A percentile compares a stretch with the other conserved stretches of the same genome.
These are phyloP conservation scores for Diaphora mendica DNA, from an alignment of 2,888 invertebrate species.

Conservation along the genomic window DNA sequence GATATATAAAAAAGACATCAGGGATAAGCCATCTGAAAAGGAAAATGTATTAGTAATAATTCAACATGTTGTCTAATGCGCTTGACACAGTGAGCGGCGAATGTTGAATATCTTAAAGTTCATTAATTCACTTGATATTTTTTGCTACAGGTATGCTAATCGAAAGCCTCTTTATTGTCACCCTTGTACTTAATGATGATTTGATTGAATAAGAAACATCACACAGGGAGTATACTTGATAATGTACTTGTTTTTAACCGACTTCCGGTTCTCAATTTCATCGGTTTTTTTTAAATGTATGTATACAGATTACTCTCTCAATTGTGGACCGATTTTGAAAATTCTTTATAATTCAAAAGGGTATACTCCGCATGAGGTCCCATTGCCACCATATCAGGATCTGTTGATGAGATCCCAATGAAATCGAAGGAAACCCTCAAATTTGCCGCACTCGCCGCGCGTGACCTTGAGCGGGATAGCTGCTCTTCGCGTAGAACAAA, in stretches of 20 bases:
- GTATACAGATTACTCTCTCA: no score
- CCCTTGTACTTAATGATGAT: conserved; percentile 50
- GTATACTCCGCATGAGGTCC: no score
- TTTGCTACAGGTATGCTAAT: conserved; percentile 46
- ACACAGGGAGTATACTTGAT: conserved; percentile 18
- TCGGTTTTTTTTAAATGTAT: no score
- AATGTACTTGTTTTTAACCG: neutral
- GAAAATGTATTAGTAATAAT: neutral
- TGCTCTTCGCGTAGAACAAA: no score
- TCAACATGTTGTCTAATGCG: conserved; percentile 7
- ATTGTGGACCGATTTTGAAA: no score
- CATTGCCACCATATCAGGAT: no score
- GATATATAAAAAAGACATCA: neutral
- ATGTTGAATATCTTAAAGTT: conserved; percentile 36
- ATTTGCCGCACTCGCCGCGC: no score
- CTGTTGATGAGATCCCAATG: no score
- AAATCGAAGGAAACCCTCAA: no score
- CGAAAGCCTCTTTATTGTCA: conserved; percentile 48
- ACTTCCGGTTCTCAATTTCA: no score
- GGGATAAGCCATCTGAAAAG: neutral
- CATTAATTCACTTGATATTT: conserved; percentile 34
- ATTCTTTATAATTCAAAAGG: no score
- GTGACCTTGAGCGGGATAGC: no score
- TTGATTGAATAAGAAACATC: conserved; percentile 46
- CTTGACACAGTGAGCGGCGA: conserved; percentile 38